Evolutionary conservation across 1,140 invertebrate genomes (phyloP).

Genomic region (Papilio aristodemus): DNA sequence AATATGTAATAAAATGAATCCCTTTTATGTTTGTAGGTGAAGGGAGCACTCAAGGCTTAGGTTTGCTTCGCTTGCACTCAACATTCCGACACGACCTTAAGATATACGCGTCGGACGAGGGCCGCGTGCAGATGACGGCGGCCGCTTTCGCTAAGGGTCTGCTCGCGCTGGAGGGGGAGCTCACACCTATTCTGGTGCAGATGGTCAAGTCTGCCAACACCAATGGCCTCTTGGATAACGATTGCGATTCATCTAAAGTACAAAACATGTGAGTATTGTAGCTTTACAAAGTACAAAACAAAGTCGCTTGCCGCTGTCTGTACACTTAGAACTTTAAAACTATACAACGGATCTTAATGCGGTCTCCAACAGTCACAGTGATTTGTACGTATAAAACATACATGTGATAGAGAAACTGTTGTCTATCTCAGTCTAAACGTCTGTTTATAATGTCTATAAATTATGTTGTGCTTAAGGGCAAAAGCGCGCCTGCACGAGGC

Average conservation of each 20-base stretch:
- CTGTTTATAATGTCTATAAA: too few species aligned
- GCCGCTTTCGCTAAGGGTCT: slow-evolving; percentile 99
- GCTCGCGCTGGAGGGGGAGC: slow-evolving; percentile 97
- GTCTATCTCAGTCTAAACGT: too few species aligned
- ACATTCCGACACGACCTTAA: slow-evolving; percentile 99
- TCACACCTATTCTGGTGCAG: slow-evolving; percentile 99
- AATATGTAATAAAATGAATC: too few species aligned
- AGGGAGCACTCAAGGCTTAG: slow-evolving; percentile 95
- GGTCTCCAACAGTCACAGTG: too few species aligned
- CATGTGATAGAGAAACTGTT: too few species aligned
- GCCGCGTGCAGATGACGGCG: slow-evolving; percentile 99
- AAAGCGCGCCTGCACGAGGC: slow-evolving; percentile 96
- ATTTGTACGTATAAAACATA: too few species aligned
- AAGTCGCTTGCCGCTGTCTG: too few species aligned
- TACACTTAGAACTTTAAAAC: too few species aligned
- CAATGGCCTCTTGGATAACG: slow-evolving; percentile 98
- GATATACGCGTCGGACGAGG: slow-evolving; percentile 99
- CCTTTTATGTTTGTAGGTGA: slow-evolving; percentile 83
- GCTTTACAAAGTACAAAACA: too few species aligned
- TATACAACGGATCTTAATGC: too few species aligned
- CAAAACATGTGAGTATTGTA: slow-evolving; percentile 91
- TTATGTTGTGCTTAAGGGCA: slow-evolving; percentile 83
- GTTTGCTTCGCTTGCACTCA: slow-evolving; percentile 95
- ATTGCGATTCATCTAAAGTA: slow-evolving; percentile 97
- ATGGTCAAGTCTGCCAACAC: slow-evolving; percentile 99